These are phyloP conservation scores for Ptiloglossa arizonensis DNA, from an alignment of 1,140 invertebrate species.

Conservation along the genomic window DNA sequence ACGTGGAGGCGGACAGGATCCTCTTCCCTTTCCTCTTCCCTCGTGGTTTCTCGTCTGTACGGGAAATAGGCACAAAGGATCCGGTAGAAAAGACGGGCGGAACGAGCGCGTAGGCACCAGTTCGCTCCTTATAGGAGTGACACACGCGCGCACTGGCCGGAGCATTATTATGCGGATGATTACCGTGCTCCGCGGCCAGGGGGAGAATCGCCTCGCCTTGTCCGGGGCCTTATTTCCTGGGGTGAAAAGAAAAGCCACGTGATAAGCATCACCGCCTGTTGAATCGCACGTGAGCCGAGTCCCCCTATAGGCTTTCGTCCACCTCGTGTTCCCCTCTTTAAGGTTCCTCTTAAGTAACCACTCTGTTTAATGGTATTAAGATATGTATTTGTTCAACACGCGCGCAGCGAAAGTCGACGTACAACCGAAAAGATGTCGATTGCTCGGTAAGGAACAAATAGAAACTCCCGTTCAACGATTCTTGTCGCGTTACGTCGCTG, in stretches of 20 bases:
- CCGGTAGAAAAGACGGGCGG: slow-evolving; percentile 15
- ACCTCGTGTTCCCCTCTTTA: not conserved
- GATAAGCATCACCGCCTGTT: slow-evolving; percentile 47
- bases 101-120: slow-evolving; percentile 60
- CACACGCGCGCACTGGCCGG: slow-evolving; percentile 58
- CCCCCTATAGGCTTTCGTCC: not conserved
- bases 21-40: slow-evolving; percentile 34
- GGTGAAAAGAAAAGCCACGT: slow-evolving; percentile 50
- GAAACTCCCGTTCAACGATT: too few relatives aligned
- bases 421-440: too few relatives aligned
- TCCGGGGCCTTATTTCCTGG: slow-evolving; percentile 42
- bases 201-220: slow-evolving; percentile 30
- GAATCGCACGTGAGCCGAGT: slow-evolving; percentile 45
- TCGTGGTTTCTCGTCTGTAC: not conserved
- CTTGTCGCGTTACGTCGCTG: too few relatives aligned
- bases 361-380: too few relatives aligned
- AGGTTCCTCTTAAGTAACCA: not conserved
- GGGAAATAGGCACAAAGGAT: slow-evolving; percentile 39
- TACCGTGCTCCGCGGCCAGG: slow-evolving; percentile 45
- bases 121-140: slow-evolving; percentile 70
- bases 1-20: slow-evolving; percentile 73
- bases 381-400: too few relatives aligned
- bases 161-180: slow-evolving; percentile 68
- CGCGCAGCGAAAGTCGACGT: too few relatives aligned
- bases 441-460: too few relatives aligned